Conservation (phyloP, 2,888 invertebrate genomes). For the Hypomecis punctinalis region DNA sequence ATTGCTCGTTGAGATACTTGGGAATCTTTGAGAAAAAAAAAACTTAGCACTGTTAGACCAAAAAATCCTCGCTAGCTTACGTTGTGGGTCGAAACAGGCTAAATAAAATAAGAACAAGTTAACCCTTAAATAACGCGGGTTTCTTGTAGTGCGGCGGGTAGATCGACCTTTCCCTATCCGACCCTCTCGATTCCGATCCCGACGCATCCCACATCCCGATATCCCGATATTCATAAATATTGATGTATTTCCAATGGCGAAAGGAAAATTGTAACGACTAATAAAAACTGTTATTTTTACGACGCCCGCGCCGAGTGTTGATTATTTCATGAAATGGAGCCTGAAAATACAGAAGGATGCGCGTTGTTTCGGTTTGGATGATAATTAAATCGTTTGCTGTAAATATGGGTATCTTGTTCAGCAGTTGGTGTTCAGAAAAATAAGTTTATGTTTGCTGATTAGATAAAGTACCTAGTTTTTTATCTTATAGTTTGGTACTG, state of each 20-base stretch:
- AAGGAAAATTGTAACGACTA: conserved; percentile 45
- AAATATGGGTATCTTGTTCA: too few relatives aligned
- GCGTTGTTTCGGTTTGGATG: conserved; percentile 14
- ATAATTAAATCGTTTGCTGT: too few relatives aligned
- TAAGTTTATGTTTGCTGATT: too few relatives aligned
- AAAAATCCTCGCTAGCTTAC: too few relatives aligned
- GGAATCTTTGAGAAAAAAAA: too few relatives aligned
- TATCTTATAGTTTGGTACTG: too few relatives aligned
- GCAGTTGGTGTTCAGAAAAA: too few relatives aligned
- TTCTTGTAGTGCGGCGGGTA: background rate
- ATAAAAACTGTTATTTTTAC: conserved; percentile 48
- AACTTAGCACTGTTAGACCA: too few relatives aligned
- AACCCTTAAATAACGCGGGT: background rate
- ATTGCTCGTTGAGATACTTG: too few relatives aligned
- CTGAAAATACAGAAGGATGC: conserved; percentile 18
- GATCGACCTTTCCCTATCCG: conserved; percentile 1
- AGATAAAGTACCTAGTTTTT: too few relatives aligned
- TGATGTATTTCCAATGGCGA: conserved; percentile 45
- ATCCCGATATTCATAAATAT: conserved; percentile 43
- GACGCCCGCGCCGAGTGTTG: conserved; percentile 43
- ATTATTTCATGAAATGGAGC: conserved; percentile 44
- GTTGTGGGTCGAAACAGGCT: too few relatives aligned
- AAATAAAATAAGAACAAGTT: too few relatives aligned
- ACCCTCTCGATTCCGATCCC: conserved; percentile 10
- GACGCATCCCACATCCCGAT: conserved; percentile 26